Percentiles rank a stretch among this genome's conserved stretches.
Conservation (phyloP, 2,888 invertebrate species). For the Caenorhabditis imperialis region DNA sequence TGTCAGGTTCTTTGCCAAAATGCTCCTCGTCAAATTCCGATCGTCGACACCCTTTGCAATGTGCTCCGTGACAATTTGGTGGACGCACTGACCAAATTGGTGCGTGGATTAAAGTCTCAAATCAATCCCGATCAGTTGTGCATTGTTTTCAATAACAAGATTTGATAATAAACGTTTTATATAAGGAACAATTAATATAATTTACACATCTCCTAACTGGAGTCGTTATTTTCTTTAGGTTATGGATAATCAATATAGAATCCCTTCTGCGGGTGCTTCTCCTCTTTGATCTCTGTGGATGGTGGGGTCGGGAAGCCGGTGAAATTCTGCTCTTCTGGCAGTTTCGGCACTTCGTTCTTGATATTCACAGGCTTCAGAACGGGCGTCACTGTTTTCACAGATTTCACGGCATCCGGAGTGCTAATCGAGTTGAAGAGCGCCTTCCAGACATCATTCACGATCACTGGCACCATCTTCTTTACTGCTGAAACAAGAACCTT, state of each 20-base stretch:
- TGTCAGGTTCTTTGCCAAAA: too few relatives aligned
- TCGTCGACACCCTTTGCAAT: too few relatives aligned
- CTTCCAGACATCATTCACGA: slow-evolving; percentile 62
- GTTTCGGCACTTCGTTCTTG: slow-evolving; percentile 9
- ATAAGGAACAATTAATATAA: slow-evolving; percentile 49
- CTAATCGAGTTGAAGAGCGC: slow-evolving; percentile 55
- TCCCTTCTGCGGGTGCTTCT: slow-evolving; percentile 39
- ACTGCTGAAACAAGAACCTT: slow-evolving; percentile 43
- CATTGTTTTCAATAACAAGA: background rate
- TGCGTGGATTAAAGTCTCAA: too few relatives aligned
- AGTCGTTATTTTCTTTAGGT: background rate
- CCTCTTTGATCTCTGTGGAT: slow-evolving; percentile 22
- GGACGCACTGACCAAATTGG: too few relatives aligned
- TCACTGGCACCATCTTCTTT: slow-evolving; percentile 61
- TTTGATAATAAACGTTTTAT: too few relatives aligned
- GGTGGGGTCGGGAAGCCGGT: slow-evolving; percentile 1
- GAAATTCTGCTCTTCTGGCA: slow-evolving; percentile 2
- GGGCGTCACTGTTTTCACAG: background rate
- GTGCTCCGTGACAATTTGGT: too few relatives aligned
- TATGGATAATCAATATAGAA: slow-evolving; percentile 42
- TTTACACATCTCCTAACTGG: slow-evolving; percentile 11
- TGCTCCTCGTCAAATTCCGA: too few relatives aligned
- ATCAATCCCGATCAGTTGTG: too few relatives aligned
- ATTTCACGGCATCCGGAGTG: slow-evolving; percentile 21
- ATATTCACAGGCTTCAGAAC: background rate